Percentiles rank a stretch among this genome's conserved stretches.
phyloP scores from a whole-genome alignment of 2,113 vertebrate genomes.

The Narcine bancroftii region DNA sequence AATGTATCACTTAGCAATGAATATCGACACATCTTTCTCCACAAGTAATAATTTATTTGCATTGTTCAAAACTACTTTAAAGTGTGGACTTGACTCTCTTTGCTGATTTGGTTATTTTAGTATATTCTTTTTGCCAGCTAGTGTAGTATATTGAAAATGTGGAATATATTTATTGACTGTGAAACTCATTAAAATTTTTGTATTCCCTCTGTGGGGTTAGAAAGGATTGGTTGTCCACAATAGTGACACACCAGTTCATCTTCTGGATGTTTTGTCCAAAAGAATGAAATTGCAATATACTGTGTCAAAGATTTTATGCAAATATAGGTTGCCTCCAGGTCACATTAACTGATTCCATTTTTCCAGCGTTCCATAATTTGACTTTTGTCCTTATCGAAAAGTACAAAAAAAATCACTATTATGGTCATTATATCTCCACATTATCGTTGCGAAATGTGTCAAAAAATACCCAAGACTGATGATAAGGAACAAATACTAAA shows the following conservation, averaged over 20 bases:
- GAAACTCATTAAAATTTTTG: not conserved
- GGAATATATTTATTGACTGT: not conserved
- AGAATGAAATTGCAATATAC: not conserved
- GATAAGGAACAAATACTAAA: too few species aligned
- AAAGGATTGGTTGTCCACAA: not conserved
- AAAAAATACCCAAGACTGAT: too few species aligned
- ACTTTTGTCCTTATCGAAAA: too few species aligned
- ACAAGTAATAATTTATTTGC: not conserved
- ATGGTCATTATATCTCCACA: too few species aligned
- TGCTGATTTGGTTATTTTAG: not conserved
- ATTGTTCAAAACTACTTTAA: not conserved
- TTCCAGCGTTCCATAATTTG: too few species aligned
- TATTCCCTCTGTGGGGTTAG: not conserved
- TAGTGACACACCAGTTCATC: not conserved
- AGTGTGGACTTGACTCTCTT: not conserved
- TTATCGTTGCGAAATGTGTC: too few species aligned
- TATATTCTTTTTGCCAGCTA: not conserved
- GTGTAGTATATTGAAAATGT: not conserved
- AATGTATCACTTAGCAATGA: not conserved
- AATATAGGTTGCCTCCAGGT: too few species aligned
- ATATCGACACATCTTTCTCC: not conserved
- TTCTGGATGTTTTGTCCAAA: not conserved
- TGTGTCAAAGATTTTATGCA: too few species aligned
- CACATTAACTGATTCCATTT: too few species aligned
- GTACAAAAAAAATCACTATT: too few species aligned